Base-by-base conservation (phyloP, 1,140 invertebrate genomes). In the Drosophila melanica region DNA sequence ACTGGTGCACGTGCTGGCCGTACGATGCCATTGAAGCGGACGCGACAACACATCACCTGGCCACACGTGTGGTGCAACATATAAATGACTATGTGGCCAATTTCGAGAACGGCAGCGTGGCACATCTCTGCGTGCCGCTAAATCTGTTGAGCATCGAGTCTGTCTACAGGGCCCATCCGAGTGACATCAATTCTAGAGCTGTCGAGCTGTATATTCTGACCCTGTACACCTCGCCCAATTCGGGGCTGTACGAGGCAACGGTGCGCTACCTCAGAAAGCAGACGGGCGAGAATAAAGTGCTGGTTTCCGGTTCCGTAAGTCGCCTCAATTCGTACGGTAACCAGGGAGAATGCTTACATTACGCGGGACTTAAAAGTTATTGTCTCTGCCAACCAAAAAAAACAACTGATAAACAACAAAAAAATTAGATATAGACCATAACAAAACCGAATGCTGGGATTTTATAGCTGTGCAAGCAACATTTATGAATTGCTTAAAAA, bases 1-100 rank as follows among this genome's bases (percentile, higher is more conserved):
- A 97, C 77, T 98, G 96, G 95, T 98, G 96, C 82, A 94, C 94
- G 4, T 98, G 97, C 69, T 93, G 93, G 14, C 86, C 92, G 0
- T 94, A 94, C 64, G 84, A 92, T n/a, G 73, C 89, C 0, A 75
- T 93, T 16, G 90, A 92, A 12, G 79, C 90, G 0, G 91, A 91
- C 14, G 91, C 93, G 37, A 85, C 92, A 10, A 93, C 93, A 1
- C 54, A 75, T 0, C 80, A 92, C 27, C 92, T 93, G 7, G 92
- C 93, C 9, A 91, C 93, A 35, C 93, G 89, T 37, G 90, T 93
- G 1, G 86, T 94, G 4, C 77, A 79, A 33, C 93, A 90, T 59
- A 92, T 93, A 2, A 92, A 94, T 20, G 79, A 75, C 8, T 90
- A 54, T 51, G 75, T 92, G 14, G 53, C 54, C 4, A 69, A 50